phyloP scores from a whole-genome alignment of 2,888 invertebrate genomes.

The Ectemnius lituratus region DNA sequence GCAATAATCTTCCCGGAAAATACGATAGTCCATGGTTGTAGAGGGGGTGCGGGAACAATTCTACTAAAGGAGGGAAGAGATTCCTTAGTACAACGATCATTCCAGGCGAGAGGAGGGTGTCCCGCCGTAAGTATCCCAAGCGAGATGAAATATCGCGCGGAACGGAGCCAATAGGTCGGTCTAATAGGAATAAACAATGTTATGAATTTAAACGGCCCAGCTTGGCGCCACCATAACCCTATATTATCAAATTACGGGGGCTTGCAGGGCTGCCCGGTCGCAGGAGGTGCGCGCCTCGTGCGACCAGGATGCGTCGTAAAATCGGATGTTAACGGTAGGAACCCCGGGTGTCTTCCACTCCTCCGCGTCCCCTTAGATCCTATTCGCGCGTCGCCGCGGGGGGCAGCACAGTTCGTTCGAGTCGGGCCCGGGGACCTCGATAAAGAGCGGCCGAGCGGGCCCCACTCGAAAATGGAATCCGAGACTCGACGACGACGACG shows the following conservation, averaged over 20 bases:
- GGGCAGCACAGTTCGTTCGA: slow-evolving; percentile 48
- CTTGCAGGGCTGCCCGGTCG: slow-evolving; percentile 50
- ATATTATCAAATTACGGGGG: slow-evolving; percentile 72
- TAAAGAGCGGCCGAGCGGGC: slow-evolving; percentile 40
- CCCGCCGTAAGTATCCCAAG: too few species aligned
- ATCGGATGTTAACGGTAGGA: slow-evolving; percentile 68
- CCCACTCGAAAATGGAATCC: slow-evolving; percentile 44
- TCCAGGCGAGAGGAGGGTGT: too few species aligned
- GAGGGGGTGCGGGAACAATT: too few species aligned
- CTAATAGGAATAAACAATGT: slow-evolving; percentile 70
- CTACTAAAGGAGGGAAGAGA: too few species aligned
- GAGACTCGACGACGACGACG: slow-evolving; percentile 22
- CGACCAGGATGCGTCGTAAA: slow-evolving; percentile 67
- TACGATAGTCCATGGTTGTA: too few species aligned
- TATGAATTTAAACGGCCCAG: slow-evolving; percentile 68
- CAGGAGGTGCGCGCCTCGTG: slow-evolving; percentile 59
- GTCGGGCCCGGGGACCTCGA: slow-evolving; percentile 42
- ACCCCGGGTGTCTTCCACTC: slow-evolving; percentile 56
- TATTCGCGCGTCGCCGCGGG: slow-evolving; percentile 65
- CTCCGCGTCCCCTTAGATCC: slow-evolving; percentile 50
- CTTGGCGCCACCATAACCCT: slow-evolving; percentile 73
- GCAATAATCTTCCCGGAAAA: too few species aligned
- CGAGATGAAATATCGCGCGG: slow-evolving; percentile 60
- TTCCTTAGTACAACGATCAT: too few species aligned
- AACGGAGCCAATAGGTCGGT: slow-evolving; percentile 60